Percentiles rank a stretch among this genome's conserved stretches.
Conservation (phyloP, 2,113 vertebrate species). For the Saccopteryx bilineata region DNA sequence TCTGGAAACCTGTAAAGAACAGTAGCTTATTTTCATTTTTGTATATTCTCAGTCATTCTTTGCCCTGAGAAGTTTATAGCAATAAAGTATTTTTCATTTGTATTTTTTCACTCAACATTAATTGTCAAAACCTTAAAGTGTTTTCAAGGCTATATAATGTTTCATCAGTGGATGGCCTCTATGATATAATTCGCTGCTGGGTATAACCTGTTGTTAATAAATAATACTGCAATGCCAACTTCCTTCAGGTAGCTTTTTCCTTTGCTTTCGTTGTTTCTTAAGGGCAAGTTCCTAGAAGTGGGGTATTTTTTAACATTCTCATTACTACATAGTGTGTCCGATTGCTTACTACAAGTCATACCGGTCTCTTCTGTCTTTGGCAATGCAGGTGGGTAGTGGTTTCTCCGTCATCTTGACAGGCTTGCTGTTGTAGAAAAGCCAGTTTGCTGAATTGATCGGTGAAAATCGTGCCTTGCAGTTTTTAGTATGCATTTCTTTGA, state of each 20-base stretch:
- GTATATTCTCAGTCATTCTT: background rate
- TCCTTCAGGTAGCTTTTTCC: background rate
- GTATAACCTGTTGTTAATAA: no score
- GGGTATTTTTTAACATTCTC: background rate
- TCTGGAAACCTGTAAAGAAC: background rate
- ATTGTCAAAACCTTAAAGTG: background rate
- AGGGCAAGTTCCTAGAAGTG: background rate
- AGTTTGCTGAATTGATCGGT: background rate
- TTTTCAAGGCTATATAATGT: background rate
- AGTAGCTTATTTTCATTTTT: background rate
- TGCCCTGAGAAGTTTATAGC: background rate
- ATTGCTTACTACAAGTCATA: background rate
- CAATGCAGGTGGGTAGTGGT: fast-evolving
- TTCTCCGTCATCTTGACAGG: background rate
- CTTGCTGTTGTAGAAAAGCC: background rate
- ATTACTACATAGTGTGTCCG: fast-evolving
- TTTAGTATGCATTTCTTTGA: background rate
- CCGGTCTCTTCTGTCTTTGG: no score
- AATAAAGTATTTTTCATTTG: background rate
- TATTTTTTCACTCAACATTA: background rate
- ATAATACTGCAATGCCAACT: fast-evolving
- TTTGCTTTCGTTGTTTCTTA: background rate
- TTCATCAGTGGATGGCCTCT: background rate
- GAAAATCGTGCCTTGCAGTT: background rate
- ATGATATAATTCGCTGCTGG: fast-evolving